Evolutionary conservation across 2,113 vertebrate genomes (phyloP).

Genomic region (Centrocercus urophasianus): DNA sequence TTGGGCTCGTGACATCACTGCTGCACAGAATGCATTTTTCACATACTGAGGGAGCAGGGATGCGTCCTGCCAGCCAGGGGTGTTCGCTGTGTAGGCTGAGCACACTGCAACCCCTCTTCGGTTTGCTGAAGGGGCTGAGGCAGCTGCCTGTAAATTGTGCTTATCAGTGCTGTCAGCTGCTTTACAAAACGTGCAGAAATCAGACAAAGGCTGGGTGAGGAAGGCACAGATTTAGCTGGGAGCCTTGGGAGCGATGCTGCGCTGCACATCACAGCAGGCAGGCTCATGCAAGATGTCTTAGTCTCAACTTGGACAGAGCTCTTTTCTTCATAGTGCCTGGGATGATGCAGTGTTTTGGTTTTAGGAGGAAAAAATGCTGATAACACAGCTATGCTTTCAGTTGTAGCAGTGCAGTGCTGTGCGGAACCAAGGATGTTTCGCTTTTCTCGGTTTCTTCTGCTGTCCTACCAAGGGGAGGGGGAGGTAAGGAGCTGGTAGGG

Average conservation of each 20-base stretch:
- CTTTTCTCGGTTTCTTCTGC: too few species aligned
- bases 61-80: slow-evolving; percentile 13
- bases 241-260: neutral
- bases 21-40: slow-evolving; percentile 30
- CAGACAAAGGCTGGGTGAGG: neutral
- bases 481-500: too few species aligned
- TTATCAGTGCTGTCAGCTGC: neutral
- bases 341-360: too few species aligned
- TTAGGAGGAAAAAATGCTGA: too few species aligned
- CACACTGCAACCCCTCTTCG: neutral
- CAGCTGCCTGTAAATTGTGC: neutral
- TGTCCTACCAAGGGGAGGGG: too few species aligned
- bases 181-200: neutral
- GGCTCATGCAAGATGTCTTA: neutral
- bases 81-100: neutral
- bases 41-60: neutral
- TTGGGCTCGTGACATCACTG: slow-evolving; percentile 52
- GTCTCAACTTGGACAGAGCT: too few species aligned
- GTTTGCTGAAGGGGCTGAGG: neutral
- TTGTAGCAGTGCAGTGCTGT: too few species aligned
- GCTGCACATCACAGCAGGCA: neutral
- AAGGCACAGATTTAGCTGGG: neutral
- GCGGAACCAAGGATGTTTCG: too few species aligned
- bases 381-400: too few species aligned
- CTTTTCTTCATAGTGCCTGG: too few species aligned